phyloP scores from a whole-genome alignment of 2,113 vertebrate species.

The Tretioscincus oriximinensis region DNA sequence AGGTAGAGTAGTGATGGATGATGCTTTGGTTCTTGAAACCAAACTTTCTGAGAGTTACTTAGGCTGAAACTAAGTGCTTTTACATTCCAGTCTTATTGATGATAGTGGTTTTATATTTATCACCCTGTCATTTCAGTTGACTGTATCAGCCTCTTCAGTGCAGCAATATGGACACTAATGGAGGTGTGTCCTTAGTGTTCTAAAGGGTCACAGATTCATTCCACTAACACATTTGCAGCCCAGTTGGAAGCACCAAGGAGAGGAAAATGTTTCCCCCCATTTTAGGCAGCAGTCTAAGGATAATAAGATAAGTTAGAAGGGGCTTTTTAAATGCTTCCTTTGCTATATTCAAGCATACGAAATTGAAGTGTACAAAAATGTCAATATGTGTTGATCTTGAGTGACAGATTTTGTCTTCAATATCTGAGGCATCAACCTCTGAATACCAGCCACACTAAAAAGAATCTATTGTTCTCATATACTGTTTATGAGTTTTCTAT shows the following conservation, averaged over 20 bases:
- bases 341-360: slow-evolving; percentile 17
- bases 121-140: slow-evolving; percentile 85
- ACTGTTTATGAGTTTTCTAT: neutral
- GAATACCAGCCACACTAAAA: neutral
- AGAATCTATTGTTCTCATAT: neutral
- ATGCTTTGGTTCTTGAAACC: slow-evolving; percentile 79
- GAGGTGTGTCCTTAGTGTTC: slow-evolving; percentile 81
- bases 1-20: slow-evolving; percentile 83
- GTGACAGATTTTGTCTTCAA: neutral
- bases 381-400: neutral
- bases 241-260: slow-evolving; percentile 54
- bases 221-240: slow-evolving; percentile 69
- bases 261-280: slow-evolving; percentile 56
- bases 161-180: slow-evolving; percentile 85
- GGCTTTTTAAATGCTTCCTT: slow-evolving; percentile 66
- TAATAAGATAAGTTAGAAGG: slow-evolving; percentile 46
- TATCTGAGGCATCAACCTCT: neutral
- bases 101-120: slow-evolving; percentile 87
- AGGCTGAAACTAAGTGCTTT: slow-evolving; percentile 89
- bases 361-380: neutral
- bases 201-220: slow-evolving; percentile 77
- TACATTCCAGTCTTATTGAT: slow-evolving; percentile 86
- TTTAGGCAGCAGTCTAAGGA: slow-evolving; percentile 64
- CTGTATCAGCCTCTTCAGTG: slow-evolving; percentile 77
- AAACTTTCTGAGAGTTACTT: slow-evolving; percentile 86